Base-by-base conservation (phyloP, 2,113 vertebrate genomes). In the Illadopsis cleaveri region DNA sequence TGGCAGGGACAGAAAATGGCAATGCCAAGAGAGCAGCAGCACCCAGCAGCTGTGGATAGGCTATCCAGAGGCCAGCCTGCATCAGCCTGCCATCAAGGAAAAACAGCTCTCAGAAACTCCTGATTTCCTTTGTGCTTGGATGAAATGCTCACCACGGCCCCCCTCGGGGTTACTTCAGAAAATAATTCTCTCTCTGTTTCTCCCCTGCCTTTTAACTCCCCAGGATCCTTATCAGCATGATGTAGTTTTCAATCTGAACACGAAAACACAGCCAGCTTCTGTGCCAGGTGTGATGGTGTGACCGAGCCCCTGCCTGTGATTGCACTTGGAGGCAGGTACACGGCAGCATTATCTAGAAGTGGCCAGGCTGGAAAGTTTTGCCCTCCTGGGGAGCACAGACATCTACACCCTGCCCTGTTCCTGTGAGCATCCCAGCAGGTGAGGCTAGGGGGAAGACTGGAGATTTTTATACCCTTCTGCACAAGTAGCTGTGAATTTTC, bases 261-360 rank as follows among this genome's bases (percentile, higher is more conserved):
- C 0, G 1, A 65, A 61, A 57, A 21, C 7, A 1, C 22, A 30
- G 33, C 21, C 57, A 68, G n/a, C 22, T 56, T 57, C 57, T 51
- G 25, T 30, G 35, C 42, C 16, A 37, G 51, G 11, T 68, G 47
- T 45, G 79, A n/a, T 17, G 11, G 19, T 60, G 48, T 58, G 48
- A 54, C 58, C 61, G 37, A 83, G 53, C 14, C 31, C 48, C 18
- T 58, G 53, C 71, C 64, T 12, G 28, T 40, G 42, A 24, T 15
- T 45, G 44, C 19, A 24, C 24, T 28, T 22, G 24, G 47, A 78
- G 47, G 48, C 16, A 58, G 61, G 21, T 2, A 40, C 11, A 2
- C 0, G 0, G 37, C 24, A 53, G 15, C 21, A 35, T 35, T 33
- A 30, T 28, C 64, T 18, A 23, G 30, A 25, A 15, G 15, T 2